These are phyloP conservation scores for Dioctria linearis DNA, from an alignment of 2,888 invertebrate species.

Conservation along the genomic window DNA sequence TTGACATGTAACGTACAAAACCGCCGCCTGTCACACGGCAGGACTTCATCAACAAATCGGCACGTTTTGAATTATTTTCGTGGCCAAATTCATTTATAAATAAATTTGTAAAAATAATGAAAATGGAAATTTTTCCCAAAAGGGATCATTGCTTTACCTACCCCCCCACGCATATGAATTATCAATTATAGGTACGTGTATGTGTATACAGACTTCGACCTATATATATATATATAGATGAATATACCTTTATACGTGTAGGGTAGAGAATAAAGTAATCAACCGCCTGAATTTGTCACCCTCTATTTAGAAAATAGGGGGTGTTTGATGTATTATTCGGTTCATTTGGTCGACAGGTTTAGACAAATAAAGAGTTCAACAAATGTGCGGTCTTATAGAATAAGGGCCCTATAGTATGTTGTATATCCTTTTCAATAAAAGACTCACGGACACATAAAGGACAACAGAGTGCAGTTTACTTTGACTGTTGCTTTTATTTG, in stretches of 20 bases:
- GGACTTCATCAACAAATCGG: slow-evolving; percentile 52
- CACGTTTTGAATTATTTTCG: slow-evolving; percentile 35
- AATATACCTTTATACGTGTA: neutral
- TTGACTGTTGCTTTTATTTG: slow-evolving; percentile 45
- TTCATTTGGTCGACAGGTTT: slow-evolving; percentile 72
- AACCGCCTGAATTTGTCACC: slow-evolving; percentile 70
- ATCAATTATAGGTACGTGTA: too few species aligned
- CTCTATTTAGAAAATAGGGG: slow-evolving; percentile 64
- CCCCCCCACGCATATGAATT: too few species aligned
- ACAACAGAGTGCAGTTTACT: slow-evolving; percentile 26
- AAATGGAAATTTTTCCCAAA: neutral
- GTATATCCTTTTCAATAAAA: slow-evolving; percentile 27
- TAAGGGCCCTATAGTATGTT: neutral
- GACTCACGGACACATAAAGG: slow-evolving; percentile 12
- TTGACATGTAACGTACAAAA: slow-evolving; percentile 31
- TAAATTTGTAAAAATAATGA: slow-evolving; percentile 12
- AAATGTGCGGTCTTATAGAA: slow-evolving; percentile 31
- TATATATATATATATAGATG: too few species aligned
- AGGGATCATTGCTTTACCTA: neutral
- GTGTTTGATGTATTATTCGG: slow-evolving; percentile 72
- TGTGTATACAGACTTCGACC: too few species aligned
- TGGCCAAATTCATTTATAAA: slow-evolving; percentile 25
- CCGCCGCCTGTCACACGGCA: slow-evolving; percentile 40
- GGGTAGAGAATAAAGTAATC: slow-evolving; percentile 66
- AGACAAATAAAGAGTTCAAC: slow-evolving; percentile 66